phyloP scores from a whole-genome alignment of 2,888 invertebrate genomes.

The Drepanosiphum platanoidis region DNA sequence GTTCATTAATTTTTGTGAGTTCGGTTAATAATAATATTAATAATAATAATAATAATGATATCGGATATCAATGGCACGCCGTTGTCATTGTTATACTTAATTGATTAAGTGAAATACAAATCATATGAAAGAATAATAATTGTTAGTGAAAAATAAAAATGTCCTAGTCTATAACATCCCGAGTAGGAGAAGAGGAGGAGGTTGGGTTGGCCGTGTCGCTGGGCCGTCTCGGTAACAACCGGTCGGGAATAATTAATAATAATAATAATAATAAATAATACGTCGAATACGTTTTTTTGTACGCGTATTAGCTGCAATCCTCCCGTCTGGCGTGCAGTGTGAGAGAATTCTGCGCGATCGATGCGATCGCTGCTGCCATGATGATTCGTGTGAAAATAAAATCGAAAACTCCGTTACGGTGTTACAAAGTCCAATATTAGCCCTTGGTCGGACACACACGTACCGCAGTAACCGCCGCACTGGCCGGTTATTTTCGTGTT shows the following conservation, averaged over 20 bases:
- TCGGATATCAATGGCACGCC: not conserved
- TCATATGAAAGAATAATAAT: not conserved
- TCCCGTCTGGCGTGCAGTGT: not conserved
- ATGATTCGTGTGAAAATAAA: not conserved
- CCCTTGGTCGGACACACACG: constrained; percentile 68
- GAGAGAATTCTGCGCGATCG: not conserved
- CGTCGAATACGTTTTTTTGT: not conserved
- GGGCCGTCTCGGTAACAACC: not conserved
- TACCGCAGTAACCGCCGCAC: constrained; percentile 81
- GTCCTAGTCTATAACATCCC: not conserved
- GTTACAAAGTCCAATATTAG: constrained; percentile 65
- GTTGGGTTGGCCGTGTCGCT: not conserved
- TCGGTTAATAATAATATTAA: not conserved
- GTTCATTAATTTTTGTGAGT: too few relatives aligned
- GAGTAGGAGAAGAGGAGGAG: too few relatives aligned
- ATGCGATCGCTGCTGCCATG: not conserved
- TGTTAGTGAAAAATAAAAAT: not conserved
- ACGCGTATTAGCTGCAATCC: not conserved
- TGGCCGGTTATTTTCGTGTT: constrained; percentile 72
- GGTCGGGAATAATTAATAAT: not conserved
- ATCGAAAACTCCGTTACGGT: constrained; percentile 62
- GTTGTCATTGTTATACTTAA: not conserved
- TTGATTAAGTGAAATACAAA: not conserved
- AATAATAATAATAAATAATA: too few relatives aligned
- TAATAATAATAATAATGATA: too few relatives aligned